Conservation (phyloP, 2,888 invertebrate species). For the Erebia aethiops region DNA sequence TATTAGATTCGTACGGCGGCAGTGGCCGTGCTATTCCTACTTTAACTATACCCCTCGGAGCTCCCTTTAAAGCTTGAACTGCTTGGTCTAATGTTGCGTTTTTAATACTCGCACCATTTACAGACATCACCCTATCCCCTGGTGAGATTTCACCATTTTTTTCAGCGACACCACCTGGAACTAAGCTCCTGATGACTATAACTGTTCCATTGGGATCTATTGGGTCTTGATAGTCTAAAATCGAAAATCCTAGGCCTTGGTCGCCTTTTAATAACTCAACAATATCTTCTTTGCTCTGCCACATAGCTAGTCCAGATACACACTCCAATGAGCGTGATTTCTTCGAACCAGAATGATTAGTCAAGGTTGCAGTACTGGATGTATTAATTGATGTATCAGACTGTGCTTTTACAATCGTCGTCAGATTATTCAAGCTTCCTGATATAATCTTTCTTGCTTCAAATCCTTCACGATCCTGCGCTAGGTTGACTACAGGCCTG, state of each 20-base stretch:
- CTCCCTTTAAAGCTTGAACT: slow-evolving; percentile 97
- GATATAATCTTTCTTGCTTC: slow-evolving; percentile 92
- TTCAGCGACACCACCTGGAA: slow-evolving; percentile 99
- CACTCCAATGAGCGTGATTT: slow-evolving; percentile 97
- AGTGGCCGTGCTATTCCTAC: slow-evolving; percentile 96
- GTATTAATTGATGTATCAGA: slow-evolving; percentile 97
- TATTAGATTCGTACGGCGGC: slow-evolving; percentile 71
- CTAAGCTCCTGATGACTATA: slow-evolving; percentile 97
- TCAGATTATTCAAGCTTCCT: slow-evolving; percentile 92
- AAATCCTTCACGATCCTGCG: slow-evolving; percentile 90
- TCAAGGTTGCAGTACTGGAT: slow-evolving; percentile 91
- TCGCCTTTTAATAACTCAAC: slow-evolving; percentile 97
- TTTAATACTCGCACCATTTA: slow-evolving; percentile 94
- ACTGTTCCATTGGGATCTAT: slow-evolving; percentile 97
- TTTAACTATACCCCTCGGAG: slow-evolving; percentile 93
- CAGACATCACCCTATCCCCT: slow-evolving; percentile 95
- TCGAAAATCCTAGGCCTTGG: slow-evolving; percentile 98
- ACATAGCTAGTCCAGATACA: slow-evolving; percentile 97
- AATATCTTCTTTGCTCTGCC: slow-evolving; percentile 96
- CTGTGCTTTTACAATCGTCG: slow-evolving; percentile 94
- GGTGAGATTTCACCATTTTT: slow-evolving; percentile 96
- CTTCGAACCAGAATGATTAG: slow-evolving; percentile 86
- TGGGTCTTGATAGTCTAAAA: slow-evolving; percentile 98
- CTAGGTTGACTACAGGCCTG: slow-evolving; percentile 89
- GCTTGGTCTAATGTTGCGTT: slow-evolving; percentile 97